These are phyloP conservation scores for Vireo griseus DNA, from an alignment of 2,797 vertebrate genomes.

Conservation along the genomic window DNA sequence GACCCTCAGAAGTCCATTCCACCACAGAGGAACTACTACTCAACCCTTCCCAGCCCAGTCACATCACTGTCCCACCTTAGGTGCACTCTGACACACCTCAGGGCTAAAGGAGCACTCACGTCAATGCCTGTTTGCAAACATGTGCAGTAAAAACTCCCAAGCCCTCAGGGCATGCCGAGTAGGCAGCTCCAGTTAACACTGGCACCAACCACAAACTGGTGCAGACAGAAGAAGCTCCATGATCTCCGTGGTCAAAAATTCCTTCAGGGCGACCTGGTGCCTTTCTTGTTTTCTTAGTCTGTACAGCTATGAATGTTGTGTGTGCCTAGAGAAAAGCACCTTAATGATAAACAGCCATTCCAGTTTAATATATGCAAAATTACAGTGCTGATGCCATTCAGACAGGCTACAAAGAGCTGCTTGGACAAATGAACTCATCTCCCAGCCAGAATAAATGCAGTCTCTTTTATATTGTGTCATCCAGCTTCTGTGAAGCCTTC, in stretches of 20 bases:
- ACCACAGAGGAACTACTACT: background rate
- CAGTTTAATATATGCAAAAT: background rate
- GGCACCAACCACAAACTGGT: background rate
- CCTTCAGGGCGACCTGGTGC: background rate
- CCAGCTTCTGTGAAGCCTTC: background rate
- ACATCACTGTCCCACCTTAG: background rate
- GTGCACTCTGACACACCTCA: background rate
- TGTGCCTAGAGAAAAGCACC: background rate
- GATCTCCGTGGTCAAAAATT: background rate
- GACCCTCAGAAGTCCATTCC: background rate
- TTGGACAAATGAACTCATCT: background rate
- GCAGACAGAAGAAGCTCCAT: background rate
- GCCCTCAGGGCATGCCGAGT: rapidly evolving
- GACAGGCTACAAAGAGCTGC: background rate
- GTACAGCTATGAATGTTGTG: background rate
- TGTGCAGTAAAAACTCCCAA: background rate
- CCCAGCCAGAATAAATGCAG: background rate
- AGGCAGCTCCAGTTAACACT: background rate
- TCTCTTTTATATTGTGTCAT: background rate
- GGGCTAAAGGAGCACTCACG: background rate
- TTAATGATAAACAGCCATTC: background rate
- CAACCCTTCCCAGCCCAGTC: background rate
- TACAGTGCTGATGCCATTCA: background rate
- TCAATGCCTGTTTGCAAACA: background rate
- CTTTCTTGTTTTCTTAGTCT: background rate